Evolutionary conservation across 1,140 invertebrate species (phyloP).

Genomic region (Camponotus pennsylvanicus): DNA sequence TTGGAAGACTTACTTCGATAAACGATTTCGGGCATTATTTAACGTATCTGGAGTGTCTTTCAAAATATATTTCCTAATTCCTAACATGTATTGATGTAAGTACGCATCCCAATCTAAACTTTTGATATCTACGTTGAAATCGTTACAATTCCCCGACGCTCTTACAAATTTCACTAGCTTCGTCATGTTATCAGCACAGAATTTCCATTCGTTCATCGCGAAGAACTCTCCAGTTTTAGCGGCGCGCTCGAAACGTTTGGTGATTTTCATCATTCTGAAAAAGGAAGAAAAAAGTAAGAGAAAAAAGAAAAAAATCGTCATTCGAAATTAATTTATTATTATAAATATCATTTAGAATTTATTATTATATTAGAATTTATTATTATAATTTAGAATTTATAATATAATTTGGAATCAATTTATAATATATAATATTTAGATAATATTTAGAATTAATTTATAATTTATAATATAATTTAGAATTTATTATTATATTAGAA

Average conservation of each 20-base stretch:
- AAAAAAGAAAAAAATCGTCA: no score
- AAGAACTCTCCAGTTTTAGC: constrained; percentile 94
- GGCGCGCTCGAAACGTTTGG: constrained; percentile 92
- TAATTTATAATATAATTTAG: no score
- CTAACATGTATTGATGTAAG: constrained; percentile 91
- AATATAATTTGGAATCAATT: no score
- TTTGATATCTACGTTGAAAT: constrained; percentile 88
- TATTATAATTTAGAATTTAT: no score
- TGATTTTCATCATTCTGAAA: constrained; percentile 93
- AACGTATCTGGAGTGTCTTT: constrained; percentile 91
- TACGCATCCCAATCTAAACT: constrained; percentile 90
- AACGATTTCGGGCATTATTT: constrained; percentile 88
- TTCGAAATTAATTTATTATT: no score
- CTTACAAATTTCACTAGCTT: constrained; percentile 89
- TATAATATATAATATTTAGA: no score
- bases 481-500: no score
- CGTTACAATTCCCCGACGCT: constrained; percentile 86
- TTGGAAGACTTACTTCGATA: constrained; percentile 87
- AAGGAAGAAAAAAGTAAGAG: neutral
- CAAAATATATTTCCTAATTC: constrained; percentile 92
- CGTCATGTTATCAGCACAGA: constrained; percentile 91
- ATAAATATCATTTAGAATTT: no score
- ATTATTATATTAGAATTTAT: no score
- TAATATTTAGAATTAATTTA: no score
- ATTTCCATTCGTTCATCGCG: constrained; percentile 95